Base-by-base conservation (phyloP, 2,888 invertebrate species). In the Herminia tarsipennalis region DNA sequence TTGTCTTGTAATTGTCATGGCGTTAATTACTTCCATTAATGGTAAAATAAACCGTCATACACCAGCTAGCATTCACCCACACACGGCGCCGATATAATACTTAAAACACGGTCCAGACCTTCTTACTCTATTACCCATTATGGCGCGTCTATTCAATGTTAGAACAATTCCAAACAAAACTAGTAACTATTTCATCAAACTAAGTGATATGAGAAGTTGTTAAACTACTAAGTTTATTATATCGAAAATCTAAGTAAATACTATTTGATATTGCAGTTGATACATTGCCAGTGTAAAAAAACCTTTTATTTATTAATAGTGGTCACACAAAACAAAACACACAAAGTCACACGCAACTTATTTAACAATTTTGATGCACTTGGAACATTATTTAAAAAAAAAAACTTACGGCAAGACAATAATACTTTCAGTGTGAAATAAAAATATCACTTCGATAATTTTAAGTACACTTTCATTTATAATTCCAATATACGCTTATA, bases 381-480 rank as follows among this genome's bases (percentile, higher is more conserved):
- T 36, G 25, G 25, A 36, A 12, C 17, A 25, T 25, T 5, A 25
- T 18, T 24, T 52, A 56, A 50, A 47, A 52, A 52, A 64, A 47
- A 51, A 49, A 59, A 54, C 40, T 48, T 52, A 73, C 68, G 83
- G 83, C 83, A 84, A 84, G 83, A 83, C 63, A 58, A 71, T 80
- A 81, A 82, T 83, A 83, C 83, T 81, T 77, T 66, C 33, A 56
- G 69, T 70, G 72, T 57, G 40, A 61, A 45, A 61, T 65, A 73
- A 72, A 73, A 77, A 71, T 71, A 76, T 76, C 66, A 56, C 65
- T 55, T 63, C 63, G 66, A 75, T 65, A 74, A 52, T 66, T 59
- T 56, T 66, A 68, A 58, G 61, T 71, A 73, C 73, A 71, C 69
- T 69, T 51, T 49, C 36, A 25, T 41, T 58, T 41, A 48, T 59